Percentiles rank a stretch among this genome's conserved stretches.
Conservation (phyloP, 2,797 vertebrate genomes). For the Mormyrus proboscirostris region DNA sequence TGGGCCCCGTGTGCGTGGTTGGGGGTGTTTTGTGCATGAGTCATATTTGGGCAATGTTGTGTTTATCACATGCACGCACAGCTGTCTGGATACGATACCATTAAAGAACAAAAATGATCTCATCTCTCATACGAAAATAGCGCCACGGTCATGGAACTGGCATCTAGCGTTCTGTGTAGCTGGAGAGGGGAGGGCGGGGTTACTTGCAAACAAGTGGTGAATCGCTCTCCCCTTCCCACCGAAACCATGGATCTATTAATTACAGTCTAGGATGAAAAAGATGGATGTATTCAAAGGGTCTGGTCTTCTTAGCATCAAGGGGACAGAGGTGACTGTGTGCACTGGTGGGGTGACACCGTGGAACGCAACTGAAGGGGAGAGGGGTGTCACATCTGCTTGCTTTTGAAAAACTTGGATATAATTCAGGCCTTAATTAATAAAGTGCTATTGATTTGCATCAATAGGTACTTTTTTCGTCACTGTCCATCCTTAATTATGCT, state of each 20-base stretch:
- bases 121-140: constrained; percentile 60
- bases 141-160: constrained; percentile 56
- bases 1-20: constrained; percentile 31
- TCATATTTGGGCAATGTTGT: constrained; percentile 53
- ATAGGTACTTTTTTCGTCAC: background rate
- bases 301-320: constrained; percentile 21
- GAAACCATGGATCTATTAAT: constrained; percentile 51
- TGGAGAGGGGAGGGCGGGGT: constrained; percentile 19
- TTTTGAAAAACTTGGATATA: background rate
- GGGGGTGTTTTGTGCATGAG: constrained; percentile 45
- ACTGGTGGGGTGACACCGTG: constrained; percentile 28
- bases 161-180: constrained; percentile 52
- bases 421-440: background rate
- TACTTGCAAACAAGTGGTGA: constrained; percentile 49
- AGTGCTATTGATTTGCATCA: background rate
- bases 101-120: constrained; percentile 61
- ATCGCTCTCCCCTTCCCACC: constrained; percentile 44
- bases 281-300: constrained; percentile 52
- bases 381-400: background rate
- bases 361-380: background rate
- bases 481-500: background rate
- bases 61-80: constrained; percentile 56
- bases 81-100: constrained; percentile 60
- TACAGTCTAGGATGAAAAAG: constrained; percentile 35
- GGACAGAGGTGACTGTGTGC: background rate